Evolutionary conservation across 2,797 vertebrate genomes (phyloP).

Genomic region (Remorina albescens): DNA sequence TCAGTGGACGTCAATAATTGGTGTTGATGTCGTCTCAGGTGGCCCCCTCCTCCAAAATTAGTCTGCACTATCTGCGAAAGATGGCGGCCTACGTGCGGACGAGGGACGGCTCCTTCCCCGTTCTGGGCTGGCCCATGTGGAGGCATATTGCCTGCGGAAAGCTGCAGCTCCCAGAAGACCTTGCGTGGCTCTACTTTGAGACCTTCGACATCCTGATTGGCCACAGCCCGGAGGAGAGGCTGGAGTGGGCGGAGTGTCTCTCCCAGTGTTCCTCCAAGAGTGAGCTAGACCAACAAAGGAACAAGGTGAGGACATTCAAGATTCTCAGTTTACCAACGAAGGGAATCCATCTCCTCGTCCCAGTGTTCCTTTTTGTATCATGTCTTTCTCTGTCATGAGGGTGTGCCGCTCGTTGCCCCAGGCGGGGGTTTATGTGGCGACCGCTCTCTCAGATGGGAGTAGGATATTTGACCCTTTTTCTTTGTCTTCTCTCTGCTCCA

Average conservation of each 20-base stretch:
- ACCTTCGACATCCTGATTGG: conserved; percentile 88
- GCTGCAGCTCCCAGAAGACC: conserved; percentile 90
- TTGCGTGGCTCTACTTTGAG: conserved; percentile 97
- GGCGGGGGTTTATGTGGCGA: neutral
- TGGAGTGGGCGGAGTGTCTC: conserved; percentile 91
- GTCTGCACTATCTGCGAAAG: conserved; percentile 93
- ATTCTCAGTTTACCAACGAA: neutral
- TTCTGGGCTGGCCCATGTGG: conserved; percentile 91
- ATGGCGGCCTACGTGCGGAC: conserved; percentile 90
- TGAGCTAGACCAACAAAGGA: conserved; percentile 90
- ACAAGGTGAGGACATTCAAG: conserved; percentile 82
- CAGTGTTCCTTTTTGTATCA: no score
- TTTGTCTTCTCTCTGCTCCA: conserved; percentile 61
- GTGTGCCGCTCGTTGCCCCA: conserved; percentile 5
- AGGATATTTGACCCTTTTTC: neutral
- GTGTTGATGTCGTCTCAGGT: conserved; percentile 47
- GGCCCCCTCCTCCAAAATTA: conserved; percentile 87
- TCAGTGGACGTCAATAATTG: neutral
- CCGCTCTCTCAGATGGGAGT: neutral
- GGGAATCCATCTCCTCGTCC: neutral
- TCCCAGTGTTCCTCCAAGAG: conserved; percentile 88
- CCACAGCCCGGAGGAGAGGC: conserved; percentile 80
- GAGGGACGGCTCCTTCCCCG: conserved; percentile 90
- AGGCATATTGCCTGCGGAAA: conserved; percentile 95
- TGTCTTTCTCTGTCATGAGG: neutral